A percentile compares a stretch with the other conserved stretches of the same genome.
phyloP scores from a whole-genome alignment of 2,797 vertebrate species.

The Saguinus oedipus region DNA sequence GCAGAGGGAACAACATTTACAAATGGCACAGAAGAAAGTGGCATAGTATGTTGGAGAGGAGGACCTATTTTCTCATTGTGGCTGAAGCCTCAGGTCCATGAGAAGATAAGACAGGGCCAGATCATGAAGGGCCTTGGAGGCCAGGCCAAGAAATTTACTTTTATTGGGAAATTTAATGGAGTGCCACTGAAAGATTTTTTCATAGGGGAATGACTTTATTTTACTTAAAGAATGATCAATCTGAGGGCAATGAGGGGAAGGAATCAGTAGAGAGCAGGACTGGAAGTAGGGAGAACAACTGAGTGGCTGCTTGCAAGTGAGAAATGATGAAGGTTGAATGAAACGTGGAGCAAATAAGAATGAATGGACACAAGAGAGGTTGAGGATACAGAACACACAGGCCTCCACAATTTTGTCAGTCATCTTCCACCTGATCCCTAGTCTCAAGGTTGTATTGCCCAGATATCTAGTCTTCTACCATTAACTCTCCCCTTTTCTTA shows the following conservation, averaged over 20 bases:
- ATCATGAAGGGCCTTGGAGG: background rate
- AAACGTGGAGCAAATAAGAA: background rate
- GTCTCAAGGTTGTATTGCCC: background rate
- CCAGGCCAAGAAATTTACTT: background rate
- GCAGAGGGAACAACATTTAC: background rate
- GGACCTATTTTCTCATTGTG: background rate
- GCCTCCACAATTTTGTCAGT: background rate
- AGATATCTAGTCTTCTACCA: background rate
- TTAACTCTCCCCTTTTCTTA: background rate
- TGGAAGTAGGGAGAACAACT: background rate
- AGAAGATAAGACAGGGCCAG: background rate
- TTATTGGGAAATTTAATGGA: constrained; percentile 28
- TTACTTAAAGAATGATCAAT: background rate
- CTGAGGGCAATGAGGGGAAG: background rate
- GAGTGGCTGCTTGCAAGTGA: background rate
- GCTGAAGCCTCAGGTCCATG: background rate
- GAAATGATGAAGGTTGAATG: background rate
- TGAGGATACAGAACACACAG: background rate
- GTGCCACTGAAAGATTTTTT: background rate
- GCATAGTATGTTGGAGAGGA: background rate
- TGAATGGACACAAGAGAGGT: background rate
- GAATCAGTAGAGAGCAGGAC: background rate
- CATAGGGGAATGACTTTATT: background rate
- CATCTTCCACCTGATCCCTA: background rate
- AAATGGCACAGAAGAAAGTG: background rate